Percentiles rank a stretch among this genome's conserved stretches.
These are phyloP conservation scores for Artibeus lituratus DNA, from an alignment of 2,797 vertebrate species.

Conservation along the genomic window DNA sequence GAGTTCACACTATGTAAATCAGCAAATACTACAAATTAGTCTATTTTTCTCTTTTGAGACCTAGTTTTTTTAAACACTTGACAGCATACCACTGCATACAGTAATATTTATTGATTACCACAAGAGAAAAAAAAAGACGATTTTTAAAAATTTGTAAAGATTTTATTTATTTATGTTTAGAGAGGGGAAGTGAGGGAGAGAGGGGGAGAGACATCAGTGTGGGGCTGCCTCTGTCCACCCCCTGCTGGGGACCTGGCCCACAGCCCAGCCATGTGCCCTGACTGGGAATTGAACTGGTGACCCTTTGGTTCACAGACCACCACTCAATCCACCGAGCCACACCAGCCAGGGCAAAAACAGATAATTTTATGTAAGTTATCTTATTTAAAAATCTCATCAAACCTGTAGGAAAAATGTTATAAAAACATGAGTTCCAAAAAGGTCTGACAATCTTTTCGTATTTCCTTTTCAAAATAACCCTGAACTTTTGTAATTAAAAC, in stretches of 20 bases:
- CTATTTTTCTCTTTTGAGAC: not conserved
- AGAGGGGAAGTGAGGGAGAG: too few relatives aligned
- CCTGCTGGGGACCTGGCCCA: too few relatives aligned
- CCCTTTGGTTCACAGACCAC: too few relatives aligned
- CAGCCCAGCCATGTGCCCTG: too few relatives aligned
- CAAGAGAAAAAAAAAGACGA: not conserved
- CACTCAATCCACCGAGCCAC: too few relatives aligned
- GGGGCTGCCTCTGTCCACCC: too few relatives aligned
- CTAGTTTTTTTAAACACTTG: not conserved
- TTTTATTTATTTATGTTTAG: too few relatives aligned
- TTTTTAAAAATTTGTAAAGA: too few relatives aligned
- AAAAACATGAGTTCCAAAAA: not conserved
- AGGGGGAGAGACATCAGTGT: too few relatives aligned
- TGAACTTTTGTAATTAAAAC: not conserved
- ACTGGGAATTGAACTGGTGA: too few relatives aligned
- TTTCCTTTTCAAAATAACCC: not conserved
- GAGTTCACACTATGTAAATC: not conserved
- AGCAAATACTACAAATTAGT: not conserved
- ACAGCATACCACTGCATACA: not conserved
- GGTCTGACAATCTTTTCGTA: not conserved
- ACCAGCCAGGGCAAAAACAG: not conserved
- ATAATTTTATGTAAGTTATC: not conserved
- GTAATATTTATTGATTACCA: not conserved
- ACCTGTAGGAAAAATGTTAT: not conserved
- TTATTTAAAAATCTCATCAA: not conserved